Evolutionary conservation across 2,113 vertebrate species (phyloP).

Genomic region (Grammomys surdaster): DNA sequence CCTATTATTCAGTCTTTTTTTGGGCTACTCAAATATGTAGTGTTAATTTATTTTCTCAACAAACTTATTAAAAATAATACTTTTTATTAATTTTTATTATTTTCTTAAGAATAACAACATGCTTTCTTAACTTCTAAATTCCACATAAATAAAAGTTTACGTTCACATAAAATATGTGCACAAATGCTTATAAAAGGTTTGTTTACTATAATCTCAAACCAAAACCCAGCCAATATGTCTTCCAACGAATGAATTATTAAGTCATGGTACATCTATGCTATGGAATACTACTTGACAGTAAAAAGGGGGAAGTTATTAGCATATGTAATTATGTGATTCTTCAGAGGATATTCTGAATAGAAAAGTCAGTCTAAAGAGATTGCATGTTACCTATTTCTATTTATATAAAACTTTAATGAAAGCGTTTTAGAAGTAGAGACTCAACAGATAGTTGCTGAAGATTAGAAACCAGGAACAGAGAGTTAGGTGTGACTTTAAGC

Average conservation of each 20-base stretch:
- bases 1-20: background rate
- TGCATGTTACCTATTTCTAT: background rate
- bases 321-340: background rate
- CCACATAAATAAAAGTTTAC: background rate
- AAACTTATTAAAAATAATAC: background rate
- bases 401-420: background rate
- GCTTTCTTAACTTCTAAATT: background rate
- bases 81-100: background rate
- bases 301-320: background rate
- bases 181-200: background rate
- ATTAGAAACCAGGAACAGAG: background rate
- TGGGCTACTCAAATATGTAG: background rate
- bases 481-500: background rate
- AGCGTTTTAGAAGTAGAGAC: background rate
- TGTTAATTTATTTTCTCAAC: background rate
- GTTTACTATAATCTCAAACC: background rate
- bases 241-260: background rate
- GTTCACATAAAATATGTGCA: background rate
- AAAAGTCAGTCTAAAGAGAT: background rate
- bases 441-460: background rate
- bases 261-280: background rate
- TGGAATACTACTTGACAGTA: background rate
- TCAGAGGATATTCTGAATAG: background rate
- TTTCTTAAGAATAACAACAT: background rate
- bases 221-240: background rate